Evolutionary conservation across 2,888 invertebrate species (phyloP).

Genomic region (Cephus runcator): DNA sequence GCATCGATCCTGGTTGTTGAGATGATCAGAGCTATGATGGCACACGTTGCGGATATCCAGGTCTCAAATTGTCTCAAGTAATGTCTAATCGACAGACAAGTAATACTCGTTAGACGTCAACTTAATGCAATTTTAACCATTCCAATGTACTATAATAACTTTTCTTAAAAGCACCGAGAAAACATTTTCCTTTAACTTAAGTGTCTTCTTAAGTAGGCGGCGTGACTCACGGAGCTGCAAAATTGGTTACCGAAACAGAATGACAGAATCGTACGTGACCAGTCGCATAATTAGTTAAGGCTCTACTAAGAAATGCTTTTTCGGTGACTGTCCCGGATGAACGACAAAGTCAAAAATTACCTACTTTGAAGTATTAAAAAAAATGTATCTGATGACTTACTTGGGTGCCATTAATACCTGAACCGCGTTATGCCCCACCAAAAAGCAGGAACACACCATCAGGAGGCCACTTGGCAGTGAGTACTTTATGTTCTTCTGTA

Average conservation of each 20-base stretch:
- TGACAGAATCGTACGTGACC: not conserved
- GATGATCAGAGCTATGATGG: slow-evolving; percentile 54
- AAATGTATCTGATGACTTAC: slow-evolving; percentile 26
- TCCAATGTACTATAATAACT: not conserved
- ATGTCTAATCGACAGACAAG: slow-evolving; percentile 34
- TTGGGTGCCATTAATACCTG: slow-evolving; percentile 55
- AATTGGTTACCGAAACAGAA: not conserved
- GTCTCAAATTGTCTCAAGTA: slow-evolving; percentile 62
- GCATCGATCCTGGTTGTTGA: slow-evolving; percentile 35
- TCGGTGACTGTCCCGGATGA: not conserved
- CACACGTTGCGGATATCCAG: slow-evolving; percentile 62
- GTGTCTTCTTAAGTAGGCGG: not conserved
- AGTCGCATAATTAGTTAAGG: not conserved
- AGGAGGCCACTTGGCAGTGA: slow-evolving; percentile 46
- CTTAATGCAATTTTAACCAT: not conserved
- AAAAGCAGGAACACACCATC: slow-evolving; percentile 36
- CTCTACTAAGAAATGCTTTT: not conserved
- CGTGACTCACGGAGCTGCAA: not conserved
- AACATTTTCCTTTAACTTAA: not conserved
- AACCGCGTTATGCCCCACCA: slow-evolving; percentile 36
- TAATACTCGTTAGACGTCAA: not conserved
- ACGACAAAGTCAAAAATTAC: not conserved
- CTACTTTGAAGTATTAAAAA: slow-evolving; percentile 2
- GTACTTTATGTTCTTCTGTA: slow-evolving; percentile 28
- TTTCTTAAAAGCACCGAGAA: not conserved